Evolutionary conservation across 2,797 vertebrate species (phyloP).

Genomic region (Poecile montanus): DNA sequence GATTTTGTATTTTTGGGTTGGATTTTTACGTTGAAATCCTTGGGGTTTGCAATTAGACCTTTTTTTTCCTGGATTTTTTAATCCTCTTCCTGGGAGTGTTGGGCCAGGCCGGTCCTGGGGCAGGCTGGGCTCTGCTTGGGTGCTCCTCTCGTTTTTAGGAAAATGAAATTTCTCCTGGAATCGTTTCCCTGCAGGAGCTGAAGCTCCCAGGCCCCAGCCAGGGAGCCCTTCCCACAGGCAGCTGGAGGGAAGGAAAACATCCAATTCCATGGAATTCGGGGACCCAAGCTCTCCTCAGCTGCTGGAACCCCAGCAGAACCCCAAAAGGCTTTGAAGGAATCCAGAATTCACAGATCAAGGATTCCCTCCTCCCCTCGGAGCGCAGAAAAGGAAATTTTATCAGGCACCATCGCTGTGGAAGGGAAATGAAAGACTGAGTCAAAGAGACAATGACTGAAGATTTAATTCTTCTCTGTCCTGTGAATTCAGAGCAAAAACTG

Average conservation of each 20-base stretch:
- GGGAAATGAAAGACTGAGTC: neutral
- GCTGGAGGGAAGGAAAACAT: neutral
- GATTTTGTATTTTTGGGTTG: neutral
- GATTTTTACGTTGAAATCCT: neutral
- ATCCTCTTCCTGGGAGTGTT: neutral
- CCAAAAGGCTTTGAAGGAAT: neutral
- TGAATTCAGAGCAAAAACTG: neutral
- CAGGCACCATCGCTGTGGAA: neutral
- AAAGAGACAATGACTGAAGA: neutral
- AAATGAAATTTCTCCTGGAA: neutral
- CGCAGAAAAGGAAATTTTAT: neutral
- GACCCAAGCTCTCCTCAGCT: neutral
- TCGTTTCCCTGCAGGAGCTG: neutral
- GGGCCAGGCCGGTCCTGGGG: neutral
- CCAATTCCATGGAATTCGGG: fast-evolving
- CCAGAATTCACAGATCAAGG: neutral
- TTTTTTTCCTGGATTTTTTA: neutral
- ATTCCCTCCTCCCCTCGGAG: neutral
- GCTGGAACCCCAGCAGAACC: neutral
- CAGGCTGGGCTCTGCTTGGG: neutral
- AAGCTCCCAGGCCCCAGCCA: neutral
- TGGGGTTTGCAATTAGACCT: neutral
- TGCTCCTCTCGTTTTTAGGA: neutral
- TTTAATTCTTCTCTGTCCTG: neutral
- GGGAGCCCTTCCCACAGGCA: neutral